Conservation (phyloP, 2,888 invertebrate genomes). For the Pseudococcus longispinus region DNA sequence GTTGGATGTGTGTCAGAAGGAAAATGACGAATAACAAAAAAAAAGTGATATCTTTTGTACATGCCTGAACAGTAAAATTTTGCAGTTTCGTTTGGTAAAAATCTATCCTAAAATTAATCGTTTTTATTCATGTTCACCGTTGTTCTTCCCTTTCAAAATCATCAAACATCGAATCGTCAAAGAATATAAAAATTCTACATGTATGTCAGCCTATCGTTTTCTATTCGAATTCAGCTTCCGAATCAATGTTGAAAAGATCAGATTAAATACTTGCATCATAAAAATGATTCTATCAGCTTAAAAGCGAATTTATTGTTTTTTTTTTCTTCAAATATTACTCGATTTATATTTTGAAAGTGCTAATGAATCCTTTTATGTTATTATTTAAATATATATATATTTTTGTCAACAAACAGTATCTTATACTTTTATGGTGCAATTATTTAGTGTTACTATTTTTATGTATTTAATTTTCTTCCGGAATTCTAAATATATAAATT, state of each 20-base stretch:
- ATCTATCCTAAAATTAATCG: not conserved
- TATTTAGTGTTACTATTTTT: slow-evolving; percentile 56
- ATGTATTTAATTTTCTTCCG: slow-evolving; percentile 55
- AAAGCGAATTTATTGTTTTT: slow-evolving; percentile 16
- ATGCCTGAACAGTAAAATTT: not conserved
- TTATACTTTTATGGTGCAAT: slow-evolving; percentile 55
- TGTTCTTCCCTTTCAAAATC: not conserved
- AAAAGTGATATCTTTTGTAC: slow-evolving; percentile 37
- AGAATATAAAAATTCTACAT: not conserved
- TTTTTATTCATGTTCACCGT: not conserved
- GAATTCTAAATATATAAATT: slow-evolving; percentile 53
- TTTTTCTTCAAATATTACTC: slow-evolving; percentile 13
- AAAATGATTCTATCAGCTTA: slow-evolving; percentile 43
- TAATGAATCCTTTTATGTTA: slow-evolving; percentile 32
- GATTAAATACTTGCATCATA: slow-evolving; percentile 53
- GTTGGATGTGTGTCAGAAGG: not conserved
- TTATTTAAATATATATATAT: slow-evolving; percentile 37
- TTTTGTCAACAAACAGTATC: slow-evolving; percentile 51
- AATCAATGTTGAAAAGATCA: not conserved
- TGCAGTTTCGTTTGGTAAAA: not conserved
- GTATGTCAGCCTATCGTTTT: not conserved
- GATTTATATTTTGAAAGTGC: slow-evolving; percentile 41
- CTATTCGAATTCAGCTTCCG: slow-evolving; percentile 22
- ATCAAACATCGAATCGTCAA: not conserved
- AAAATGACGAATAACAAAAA: not conserved